Evolutionary conservation across 1,140 invertebrate genomes (phyloP), one percentile per base, ranked within the genome.

Genomic region (Melipona quadrifasciata): DNA sequence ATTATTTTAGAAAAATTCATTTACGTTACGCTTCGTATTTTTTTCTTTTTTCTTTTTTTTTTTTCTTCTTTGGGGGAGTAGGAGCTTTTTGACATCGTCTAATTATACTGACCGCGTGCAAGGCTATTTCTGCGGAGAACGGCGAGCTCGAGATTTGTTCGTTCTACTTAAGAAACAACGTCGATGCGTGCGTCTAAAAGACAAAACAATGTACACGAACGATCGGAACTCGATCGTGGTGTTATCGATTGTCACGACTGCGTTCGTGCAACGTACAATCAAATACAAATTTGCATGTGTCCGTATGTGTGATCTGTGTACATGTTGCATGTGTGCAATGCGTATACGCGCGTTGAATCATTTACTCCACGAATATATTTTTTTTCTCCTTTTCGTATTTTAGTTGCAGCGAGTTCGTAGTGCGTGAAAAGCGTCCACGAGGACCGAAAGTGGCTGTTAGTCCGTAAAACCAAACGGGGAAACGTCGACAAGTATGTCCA

Each of bases 111-210:
- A 55, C 78, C 70, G 27, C 17, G 34, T 19, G 67, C 67, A 55
- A 39, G 31, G 68, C 21, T 55, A 68, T 27, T 19, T 6, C 27
- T 3, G 65, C 67, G 11, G 75, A 67, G 47, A 77, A 68, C 19
- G 31, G 11, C 80, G 70, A 55, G 70, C 55, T 55, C 21, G 61
- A 47, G 24, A 82, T 34, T 19, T 34, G 53, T 77, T 82, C 64
- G 64, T 76, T 82, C 73, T 67, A 67, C 24, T 68, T 57, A 57
- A 82, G 73, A 82, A 82, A 77, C 72, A 67, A 82, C 73, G n/a
- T 55, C 31, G 80, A 81, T 53, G 39, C 57, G 80, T 68, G 80
- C 51, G 14, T 39, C n/a, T 34, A 51, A 67, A 53, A 47, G 47
- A 24, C 17, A 72, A 51, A 67, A 11, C 51, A 82, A 77, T n/a